phyloP scores from a whole-genome alignment of 92 coral and sea anemone species.

The Palythoa caribaeorum region DNA sequence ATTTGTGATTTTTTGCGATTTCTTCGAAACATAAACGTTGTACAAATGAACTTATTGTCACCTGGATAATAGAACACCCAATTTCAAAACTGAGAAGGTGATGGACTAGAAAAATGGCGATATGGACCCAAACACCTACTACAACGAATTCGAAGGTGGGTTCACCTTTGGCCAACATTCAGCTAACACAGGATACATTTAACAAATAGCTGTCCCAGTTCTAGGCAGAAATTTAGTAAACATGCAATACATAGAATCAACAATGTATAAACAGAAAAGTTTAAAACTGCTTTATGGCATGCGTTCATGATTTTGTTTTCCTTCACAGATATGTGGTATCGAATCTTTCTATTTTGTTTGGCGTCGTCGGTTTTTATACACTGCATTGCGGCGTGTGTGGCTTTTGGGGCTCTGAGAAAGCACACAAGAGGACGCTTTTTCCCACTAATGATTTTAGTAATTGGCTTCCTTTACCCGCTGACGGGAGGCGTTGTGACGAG shows the following conservation, averaged over 20 bases:
- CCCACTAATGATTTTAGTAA: constrained; percentile 83
- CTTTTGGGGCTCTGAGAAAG: constrained; percentile 82
- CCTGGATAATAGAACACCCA: background rate
- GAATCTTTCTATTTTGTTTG: constrained; percentile 88
- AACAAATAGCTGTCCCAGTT: background rate
- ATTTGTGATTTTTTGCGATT: constrained; percentile 1
- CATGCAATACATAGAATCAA: background rate
- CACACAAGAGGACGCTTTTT: constrained; percentile 91
- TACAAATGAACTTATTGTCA: background rate
- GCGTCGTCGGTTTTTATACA: constrained; percentile 97
- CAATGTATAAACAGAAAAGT: background rate
- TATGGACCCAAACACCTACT: constrained; percentile 39
- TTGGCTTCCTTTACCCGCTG: constrained; percentile 96
- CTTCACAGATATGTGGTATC: constrained; percentile 95
- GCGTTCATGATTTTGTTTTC: background rate
- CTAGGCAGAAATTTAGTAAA: background rate
- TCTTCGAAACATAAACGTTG: background rate
- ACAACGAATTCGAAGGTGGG: constrained; percentile 42
- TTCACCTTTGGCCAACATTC: background rate
- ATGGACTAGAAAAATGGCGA: constrained; percentile 52
- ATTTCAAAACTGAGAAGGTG: constrained; percentile 8
- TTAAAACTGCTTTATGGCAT: background rate
- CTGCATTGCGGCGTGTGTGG: constrained; percentile 92
- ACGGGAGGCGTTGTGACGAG: constrained; percentile 97
- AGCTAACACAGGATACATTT: background rate